phyloP scores from a whole-genome alignment of 1,140 invertebrate genomes.

The Trichonephila inaurata region DNA sequence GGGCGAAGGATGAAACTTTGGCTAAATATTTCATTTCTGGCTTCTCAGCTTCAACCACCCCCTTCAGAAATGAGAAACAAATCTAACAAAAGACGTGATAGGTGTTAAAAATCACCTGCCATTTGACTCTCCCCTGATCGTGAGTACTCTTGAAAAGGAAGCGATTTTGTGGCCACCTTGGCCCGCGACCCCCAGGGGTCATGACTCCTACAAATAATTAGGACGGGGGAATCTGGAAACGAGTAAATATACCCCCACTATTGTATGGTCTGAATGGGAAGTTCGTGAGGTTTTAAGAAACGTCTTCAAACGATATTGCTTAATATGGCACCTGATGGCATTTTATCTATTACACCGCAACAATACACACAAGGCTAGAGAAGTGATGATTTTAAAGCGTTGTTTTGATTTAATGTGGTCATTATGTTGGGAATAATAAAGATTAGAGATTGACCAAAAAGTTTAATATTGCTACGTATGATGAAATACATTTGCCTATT shows the following conservation, averaged over 20 bases:
- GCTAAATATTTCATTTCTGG: conserved; percentile 15
- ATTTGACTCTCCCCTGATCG: conserved; percentile 17
- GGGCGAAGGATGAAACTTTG: conserved; percentile 13
- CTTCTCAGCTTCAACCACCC: conserved; percentile 35
- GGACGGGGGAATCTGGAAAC: conserved; percentile 42
- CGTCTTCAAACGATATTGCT: conserved; percentile 40
- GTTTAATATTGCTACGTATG: background rate
- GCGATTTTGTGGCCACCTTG: conserved; percentile 36
- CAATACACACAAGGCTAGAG: conserved; percentile 24
- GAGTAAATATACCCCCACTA: conserved; percentile 38
- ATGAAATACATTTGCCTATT: conserved; percentile 35
- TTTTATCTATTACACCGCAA: conserved; percentile 23
- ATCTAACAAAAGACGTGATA: conserved; percentile 29
- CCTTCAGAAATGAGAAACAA: background rate
- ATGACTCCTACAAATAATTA: conserved; percentile 61
- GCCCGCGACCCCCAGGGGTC: background rate
- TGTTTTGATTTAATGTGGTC: conserved; percentile 27
- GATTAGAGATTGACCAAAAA: background rate
- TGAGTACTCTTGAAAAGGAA: conserved; percentile 22
- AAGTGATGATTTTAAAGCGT: conserved; percentile 35
- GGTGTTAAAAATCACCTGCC: conserved; percentile 63
- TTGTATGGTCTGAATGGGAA: conserved; percentile 24
- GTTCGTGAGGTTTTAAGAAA: conserved; percentile 45
- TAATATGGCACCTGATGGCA: conserved; percentile 11
- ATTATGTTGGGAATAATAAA: conserved; percentile 23